A percentile compares a stretch with the other conserved stretches of the same genome.
Evolutionary conservation across 2,113 vertebrate genomes (phyloP).

Genomic region (Salvelinus alpinus): DNA sequence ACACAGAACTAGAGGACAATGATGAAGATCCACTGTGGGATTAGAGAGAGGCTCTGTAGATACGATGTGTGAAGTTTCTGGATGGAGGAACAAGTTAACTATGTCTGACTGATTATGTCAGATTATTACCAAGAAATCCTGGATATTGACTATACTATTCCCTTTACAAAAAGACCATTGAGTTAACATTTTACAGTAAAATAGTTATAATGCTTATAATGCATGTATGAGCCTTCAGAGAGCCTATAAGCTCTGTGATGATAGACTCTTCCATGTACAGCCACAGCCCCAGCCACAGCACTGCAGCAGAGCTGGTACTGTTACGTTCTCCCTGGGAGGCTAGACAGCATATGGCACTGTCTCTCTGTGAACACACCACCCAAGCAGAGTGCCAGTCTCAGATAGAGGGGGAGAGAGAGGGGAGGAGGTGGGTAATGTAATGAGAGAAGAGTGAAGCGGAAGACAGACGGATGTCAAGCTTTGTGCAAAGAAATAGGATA

Average conservation of each 20-base stretch:
- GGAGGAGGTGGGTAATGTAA: slow-evolving; percentile 1
- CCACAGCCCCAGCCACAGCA: slow-evolving; percentile 16
- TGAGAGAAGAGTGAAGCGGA: slow-evolving; percentile 12
- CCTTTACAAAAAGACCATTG: no score
- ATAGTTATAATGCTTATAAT: no score
- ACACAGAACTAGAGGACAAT: background rate
- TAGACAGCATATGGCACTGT: slow-evolving; percentile 79
- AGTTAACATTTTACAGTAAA: no score
- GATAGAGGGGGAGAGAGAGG: slow-evolving; percentile 5
- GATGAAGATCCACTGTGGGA: background rate
- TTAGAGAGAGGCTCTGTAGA: background rate
- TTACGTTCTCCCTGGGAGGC: slow-evolving; percentile 59
- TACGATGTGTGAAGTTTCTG: background rate
- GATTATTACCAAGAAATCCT: background rate
- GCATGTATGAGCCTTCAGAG: background rate
- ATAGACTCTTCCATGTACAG: background rate
- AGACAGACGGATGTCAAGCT: slow-evolving; percentile 20
- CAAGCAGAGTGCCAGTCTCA: slow-evolving; percentile 63
- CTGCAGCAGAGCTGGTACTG: slow-evolving; percentile 35
- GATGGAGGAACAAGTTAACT: background rate
- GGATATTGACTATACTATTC: no score
- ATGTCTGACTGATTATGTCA: background rate
- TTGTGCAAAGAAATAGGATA: background rate
- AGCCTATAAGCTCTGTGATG: background rate
- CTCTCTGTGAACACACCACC: slow-evolving; percentile 73